Conservation (phyloP, 1,140 invertebrate genomes). For the Hyles euphorbiae region DNA sequence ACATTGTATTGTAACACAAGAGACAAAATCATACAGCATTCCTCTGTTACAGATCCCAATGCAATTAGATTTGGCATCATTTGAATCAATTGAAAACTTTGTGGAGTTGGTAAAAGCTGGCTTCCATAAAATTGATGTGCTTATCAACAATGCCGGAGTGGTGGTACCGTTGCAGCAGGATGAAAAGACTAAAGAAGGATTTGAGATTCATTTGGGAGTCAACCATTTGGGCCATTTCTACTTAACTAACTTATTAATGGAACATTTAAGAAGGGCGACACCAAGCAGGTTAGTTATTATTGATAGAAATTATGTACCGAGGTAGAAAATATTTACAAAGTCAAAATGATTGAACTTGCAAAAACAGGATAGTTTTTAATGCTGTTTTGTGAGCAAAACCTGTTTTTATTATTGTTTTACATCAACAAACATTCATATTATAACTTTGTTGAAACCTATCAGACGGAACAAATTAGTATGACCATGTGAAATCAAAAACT, state of each 20-base stretch:
- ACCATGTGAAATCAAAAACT: too few relatives aligned
- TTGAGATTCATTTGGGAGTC: constrained; percentile 86
- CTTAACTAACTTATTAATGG: constrained; percentile 85
- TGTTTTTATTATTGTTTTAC: too few relatives aligned
- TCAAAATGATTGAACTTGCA: neutral
- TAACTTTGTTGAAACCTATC: too few relatives aligned
- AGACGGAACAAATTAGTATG: too few relatives aligned
- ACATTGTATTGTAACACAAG: too few relatives aligned
- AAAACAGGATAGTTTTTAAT: too few relatives aligned
- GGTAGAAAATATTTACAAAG: too few relatives aligned
- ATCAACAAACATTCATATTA: too few relatives aligned
- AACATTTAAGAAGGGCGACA: constrained; percentile 72
- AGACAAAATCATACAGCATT: neutral
- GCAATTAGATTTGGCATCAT: constrained; percentile 82
- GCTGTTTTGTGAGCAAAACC: too few relatives aligned
- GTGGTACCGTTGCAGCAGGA: constrained; percentile 77
- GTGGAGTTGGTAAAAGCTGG: constrained; percentile 77
- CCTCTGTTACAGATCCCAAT: constrained; percentile 78
- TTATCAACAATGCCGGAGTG: constrained; percentile 95
- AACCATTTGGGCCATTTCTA: constrained; percentile 92
- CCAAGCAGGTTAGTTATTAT: constrained; percentile 71
- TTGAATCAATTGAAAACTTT: constrained; percentile 84
- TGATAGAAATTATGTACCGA: neutral
- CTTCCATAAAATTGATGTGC: constrained; percentile 81
- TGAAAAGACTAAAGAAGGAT: constrained; percentile 83